Percentiles rank a stretch among this genome's conserved stretches.
phyloP scores from a whole-genome alignment of 2,888 invertebrate species.

The Lasioglossum calceatum region DNA sequence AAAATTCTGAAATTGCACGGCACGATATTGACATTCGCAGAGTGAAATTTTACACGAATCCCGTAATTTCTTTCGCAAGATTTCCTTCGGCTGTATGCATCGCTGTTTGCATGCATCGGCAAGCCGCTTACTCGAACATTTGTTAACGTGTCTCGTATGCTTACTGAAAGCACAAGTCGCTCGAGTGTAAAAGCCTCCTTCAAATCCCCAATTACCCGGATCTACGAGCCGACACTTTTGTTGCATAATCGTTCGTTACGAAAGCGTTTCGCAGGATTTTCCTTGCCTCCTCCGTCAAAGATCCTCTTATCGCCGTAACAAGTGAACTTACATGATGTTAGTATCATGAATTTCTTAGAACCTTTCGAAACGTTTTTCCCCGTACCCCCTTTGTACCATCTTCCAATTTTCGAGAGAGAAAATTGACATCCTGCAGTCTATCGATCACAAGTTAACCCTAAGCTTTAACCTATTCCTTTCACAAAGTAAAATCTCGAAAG shows the following conservation, averaged over 20 bases:
- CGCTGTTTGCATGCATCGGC: conserved; percentile 31
- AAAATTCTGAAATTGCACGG: neutral
- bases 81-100: conserved; percentile 22
- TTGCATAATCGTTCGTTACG: conserved; percentile 57
- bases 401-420: neutral
- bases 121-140: conserved; percentile 53
- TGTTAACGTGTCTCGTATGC: conserved; percentile 53
- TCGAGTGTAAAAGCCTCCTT: conserved; percentile 56
- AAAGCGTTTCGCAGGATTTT: conserved; percentile 38
- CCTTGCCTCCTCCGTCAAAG: conserved; percentile 30
- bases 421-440: neutral
- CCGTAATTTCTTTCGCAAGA: conserved; percentile 17
- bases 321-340: conserved; percentile 42
- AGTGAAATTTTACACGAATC: neutral
- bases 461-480: neutral
- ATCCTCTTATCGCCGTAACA: conserved; percentile 51
- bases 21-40: conserved; percentile 20
- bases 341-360: conserved; percentile 21
- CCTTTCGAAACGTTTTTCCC: neutral
- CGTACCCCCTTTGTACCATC: neutral
- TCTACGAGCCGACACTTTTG: conserved; percentile 52
- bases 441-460: neutral
- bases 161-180: conserved; percentile 44
- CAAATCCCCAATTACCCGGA: conserved; percentile 70
- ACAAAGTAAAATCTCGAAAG: neutral